Conservation (phyloP, 2,888 invertebrate species). For the Drosophila leonis region DNA sequence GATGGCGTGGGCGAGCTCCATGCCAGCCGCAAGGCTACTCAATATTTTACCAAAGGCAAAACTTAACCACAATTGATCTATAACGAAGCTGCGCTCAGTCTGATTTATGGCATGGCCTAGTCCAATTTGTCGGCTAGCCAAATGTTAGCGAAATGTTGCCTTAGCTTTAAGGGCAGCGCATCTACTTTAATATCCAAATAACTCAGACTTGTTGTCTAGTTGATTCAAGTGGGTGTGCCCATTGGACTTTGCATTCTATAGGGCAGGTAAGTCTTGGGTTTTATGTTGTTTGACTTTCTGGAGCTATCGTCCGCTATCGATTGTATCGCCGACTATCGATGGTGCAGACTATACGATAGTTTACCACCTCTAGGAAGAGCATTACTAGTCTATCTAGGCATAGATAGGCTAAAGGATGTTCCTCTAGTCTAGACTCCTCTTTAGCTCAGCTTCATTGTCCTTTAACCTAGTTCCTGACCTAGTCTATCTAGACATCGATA, state of each 20-base stretch:
- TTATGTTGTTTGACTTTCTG: too few species aligned
- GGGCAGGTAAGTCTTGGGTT: not conserved
- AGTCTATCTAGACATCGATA: too few species aligned
- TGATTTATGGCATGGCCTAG: conserved; percentile 28
- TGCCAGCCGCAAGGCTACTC: not conserved
- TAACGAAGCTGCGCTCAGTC: conserved; percentile 10
- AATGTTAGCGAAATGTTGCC: not conserved
- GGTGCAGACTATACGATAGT: too few species aligned
- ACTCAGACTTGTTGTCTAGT: not conserved
- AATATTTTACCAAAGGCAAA: conserved; percentile 1
- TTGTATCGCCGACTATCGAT: too few species aligned
- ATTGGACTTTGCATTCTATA: not conserved
- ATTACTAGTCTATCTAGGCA: too few species aligned
- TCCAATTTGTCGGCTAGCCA: not conserved
- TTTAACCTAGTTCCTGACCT: too few species aligned
- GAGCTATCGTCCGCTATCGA: too few species aligned
- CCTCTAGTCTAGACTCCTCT: too few species aligned
- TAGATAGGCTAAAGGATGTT: too few species aligned
- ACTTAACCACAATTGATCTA: conserved; percentile 38
- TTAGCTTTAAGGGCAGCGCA: not conserved
- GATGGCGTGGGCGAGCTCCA: not conserved
- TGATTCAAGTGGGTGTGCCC: not conserved
- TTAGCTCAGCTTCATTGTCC: too few species aligned
- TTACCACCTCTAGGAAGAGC: too few species aligned
- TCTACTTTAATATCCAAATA: not conserved